phyloP scores from a whole-genome alignment of 2,797 vertebrate species.

The Microctenopoma steveboyesi region DNA sequence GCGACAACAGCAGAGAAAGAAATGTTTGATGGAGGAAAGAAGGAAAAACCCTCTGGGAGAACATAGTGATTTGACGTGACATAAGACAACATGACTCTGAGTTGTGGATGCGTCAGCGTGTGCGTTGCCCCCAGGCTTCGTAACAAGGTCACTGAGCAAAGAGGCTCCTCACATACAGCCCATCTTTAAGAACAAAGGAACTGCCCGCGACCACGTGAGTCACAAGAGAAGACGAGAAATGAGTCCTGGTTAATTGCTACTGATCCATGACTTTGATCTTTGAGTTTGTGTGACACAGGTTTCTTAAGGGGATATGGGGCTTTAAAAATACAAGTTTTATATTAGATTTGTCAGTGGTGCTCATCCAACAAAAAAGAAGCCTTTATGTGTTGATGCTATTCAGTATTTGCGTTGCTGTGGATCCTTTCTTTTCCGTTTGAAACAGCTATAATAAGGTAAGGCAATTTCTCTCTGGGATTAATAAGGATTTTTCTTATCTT shows the following conservation, averaged over 20 bases:
- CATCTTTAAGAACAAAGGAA: constrained; percentile 7
- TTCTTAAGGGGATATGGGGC: too few relatives aligned
- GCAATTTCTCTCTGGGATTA: too few relatives aligned
- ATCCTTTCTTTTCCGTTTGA: too few relatives aligned
- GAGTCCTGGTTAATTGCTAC: background rate
- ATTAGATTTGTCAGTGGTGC: too few relatives aligned
- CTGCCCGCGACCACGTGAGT: background rate
- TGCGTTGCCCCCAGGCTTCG: constrained; percentile 20
- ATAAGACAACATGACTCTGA: constrained; percentile 29
- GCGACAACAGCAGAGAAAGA: constrained; percentile 1
- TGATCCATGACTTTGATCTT: background rate
- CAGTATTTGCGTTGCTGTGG: too few relatives aligned
- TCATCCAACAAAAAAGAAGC: too few relatives aligned
- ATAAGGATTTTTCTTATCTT: too few relatives aligned
- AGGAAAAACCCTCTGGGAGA: constrained; percentile 1
- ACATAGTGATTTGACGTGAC: constrained; percentile 15
- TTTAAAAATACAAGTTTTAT: too few relatives aligned
- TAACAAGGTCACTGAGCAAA: constrained; percentile 35
- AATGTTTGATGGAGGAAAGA: too few relatives aligned
- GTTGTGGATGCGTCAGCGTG: background rate
- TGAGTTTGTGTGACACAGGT: too few relatives aligned
- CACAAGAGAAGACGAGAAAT: background rate
- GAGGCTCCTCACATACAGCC: constrained; percentile 1
- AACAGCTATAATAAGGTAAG: background rate
- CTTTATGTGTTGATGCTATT: too few relatives aligned